Evolutionary conservation across 2,888 invertebrate species (phyloP).

Genomic region (Drosophila greeni): DNA sequence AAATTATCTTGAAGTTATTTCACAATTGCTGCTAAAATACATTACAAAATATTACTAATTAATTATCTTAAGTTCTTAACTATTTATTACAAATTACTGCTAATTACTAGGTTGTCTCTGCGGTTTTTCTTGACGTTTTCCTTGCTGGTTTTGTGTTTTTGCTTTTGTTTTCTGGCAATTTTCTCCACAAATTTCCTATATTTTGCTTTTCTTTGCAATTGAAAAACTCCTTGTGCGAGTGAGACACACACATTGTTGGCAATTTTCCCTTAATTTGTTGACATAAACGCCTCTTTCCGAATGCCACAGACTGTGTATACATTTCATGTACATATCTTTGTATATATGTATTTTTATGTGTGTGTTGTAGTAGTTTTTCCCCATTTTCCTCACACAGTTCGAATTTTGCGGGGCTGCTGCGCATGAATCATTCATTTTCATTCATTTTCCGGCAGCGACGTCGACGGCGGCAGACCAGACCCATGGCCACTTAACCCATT

Average conservation of each 20-base stretch:
- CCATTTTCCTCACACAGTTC: background rate
- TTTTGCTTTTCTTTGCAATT: slow-evolving; percentile 5
- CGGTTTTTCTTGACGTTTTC: background rate
- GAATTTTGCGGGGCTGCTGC: slow-evolving; percentile 28
- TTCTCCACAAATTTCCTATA: background rate
- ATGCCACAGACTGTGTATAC: background rate
- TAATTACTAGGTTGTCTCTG: background rate
- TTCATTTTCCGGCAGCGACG: slow-evolving; percentile 52
- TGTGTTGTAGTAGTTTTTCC: slow-evolving; percentile 13
- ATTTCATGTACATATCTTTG: background rate
- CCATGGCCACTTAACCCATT: slow-evolving; percentile 67
- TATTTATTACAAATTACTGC: background rate
- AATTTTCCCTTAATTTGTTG: slow-evolving; percentile 78
- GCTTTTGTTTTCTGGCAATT: background rate
- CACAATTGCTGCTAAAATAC: background rate
- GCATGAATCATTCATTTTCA: slow-evolving; percentile 68
- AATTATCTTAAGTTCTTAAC: background rate
- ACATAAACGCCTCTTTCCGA: slow-evolving; percentile 75
- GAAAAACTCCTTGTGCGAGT: slow-evolving; percentile 30
- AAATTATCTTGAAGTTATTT: too few relatives aligned
- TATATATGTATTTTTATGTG: background rate
- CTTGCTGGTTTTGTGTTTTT: background rate
- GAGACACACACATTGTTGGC: slow-evolving; percentile 63
- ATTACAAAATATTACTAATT: background rate
- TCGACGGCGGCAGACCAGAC: slow-evolving; percentile 34